These are phyloP conservation scores for Macropodus opercularis DNA, from an alignment of 2,797 vertebrate species.

Conservation along the genomic window DNA sequence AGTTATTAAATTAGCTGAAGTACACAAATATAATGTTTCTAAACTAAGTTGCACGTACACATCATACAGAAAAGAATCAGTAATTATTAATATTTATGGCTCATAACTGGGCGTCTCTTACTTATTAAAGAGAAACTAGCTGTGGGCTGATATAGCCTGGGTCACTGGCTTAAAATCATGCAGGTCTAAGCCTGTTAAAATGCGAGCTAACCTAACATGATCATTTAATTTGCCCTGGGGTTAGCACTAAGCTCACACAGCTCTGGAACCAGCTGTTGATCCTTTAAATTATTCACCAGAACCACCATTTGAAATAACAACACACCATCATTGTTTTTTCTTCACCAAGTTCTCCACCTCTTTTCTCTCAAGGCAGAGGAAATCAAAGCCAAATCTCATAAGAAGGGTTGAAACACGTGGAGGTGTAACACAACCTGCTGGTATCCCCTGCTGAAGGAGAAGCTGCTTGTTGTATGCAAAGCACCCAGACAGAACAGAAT, in stretches of 20 bases:
- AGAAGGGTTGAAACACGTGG: constrained; percentile 59
- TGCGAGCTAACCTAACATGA: constrained; percentile 11
- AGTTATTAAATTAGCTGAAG: background rate
- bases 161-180: constrained; percentile 11
- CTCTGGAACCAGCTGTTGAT: constrained; percentile 34
- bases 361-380: constrained; percentile 37
- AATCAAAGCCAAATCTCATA: constrained; percentile 76
- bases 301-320: constrained; percentile 65
- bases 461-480: constrained; percentile 45
- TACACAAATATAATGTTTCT: background rate
- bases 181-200: constrained; percentile 21
- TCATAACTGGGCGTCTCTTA: background rate
- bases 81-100: constrained; percentile 5
- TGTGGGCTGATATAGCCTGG: constrained; percentile 1
- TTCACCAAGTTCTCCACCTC: constrained; percentile 39
- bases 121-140: constrained; percentile 8
- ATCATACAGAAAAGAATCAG: background rate
- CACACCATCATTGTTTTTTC: constrained; percentile 60
- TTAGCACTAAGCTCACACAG: constrained; percentile 28
- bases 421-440: constrained; percentile 62
- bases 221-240: constrained; percentile 32
- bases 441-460: constrained; percentile 49
- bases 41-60: background rate
- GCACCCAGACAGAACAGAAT: constrained; percentile 40
- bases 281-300: constrained; percentile 71